These are phyloP conservation scores for Cariama cristata DNA, from an alignment of 2,113 vertebrate genomes.

Conservation along the genomic window DNA sequence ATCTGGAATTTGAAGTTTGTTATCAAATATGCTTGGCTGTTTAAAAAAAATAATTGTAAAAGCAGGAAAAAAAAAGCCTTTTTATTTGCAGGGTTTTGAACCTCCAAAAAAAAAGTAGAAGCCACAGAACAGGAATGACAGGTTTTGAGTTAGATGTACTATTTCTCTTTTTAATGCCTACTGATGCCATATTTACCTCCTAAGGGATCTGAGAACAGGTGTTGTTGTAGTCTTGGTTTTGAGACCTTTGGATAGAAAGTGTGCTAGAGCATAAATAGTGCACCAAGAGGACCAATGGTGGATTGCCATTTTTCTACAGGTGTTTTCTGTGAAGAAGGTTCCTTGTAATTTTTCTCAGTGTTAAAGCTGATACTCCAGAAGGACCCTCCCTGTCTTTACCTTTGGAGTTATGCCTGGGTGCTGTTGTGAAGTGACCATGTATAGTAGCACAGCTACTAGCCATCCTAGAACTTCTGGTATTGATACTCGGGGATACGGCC, in stretches of 20 bases:
- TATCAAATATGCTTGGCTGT: neutral
- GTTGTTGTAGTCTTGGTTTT: neutral
- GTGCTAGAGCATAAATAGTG: neutral
- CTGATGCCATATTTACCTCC: neutral
- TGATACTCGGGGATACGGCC: neutral
- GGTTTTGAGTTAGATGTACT: neutral
- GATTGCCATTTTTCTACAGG: neutral
- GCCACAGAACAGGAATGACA: neutral
- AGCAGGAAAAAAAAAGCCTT: neutral
- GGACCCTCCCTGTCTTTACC: neutral
- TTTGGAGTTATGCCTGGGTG: fast-evolving
- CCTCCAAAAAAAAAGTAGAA: neutral
- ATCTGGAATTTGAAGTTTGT: neutral
- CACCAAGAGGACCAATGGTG: neutral
- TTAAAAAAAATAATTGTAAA: neutral
- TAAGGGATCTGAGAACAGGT: neutral
- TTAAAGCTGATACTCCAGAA: neutral
- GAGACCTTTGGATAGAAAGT: neutral
- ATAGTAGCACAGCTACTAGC: neutral
- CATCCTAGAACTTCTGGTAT: neutral
- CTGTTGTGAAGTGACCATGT: neutral
- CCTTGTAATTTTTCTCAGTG: neutral
- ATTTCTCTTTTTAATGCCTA: neutral
- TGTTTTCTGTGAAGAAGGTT: neutral
- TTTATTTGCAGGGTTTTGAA: neutral